A percentile compares a stretch with the other conserved stretches of the same genome.
These are phyloP conservation scores for Enteromius afrohamiltoni DNA, from an alignment of 2,797 vertebrate genomes.

Conservation along the genomic window DNA sequence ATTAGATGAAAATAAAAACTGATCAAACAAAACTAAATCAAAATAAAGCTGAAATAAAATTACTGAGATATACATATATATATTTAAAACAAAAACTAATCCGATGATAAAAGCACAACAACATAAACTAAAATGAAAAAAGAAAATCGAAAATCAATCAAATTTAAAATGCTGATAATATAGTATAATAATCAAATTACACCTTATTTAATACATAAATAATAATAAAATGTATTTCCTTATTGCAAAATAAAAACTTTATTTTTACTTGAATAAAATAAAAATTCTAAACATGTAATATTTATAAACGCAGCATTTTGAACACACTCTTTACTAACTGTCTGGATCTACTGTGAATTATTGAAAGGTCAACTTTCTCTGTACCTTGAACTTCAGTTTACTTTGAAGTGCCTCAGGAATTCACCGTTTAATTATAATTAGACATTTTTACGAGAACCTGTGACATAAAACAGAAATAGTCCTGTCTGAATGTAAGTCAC, in stretches of 20 bases:
- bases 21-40: background rate
- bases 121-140: background rate
- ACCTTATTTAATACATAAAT: background rate
- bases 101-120: background rate
- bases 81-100: background rate
- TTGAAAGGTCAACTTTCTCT: background rate
- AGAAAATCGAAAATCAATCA: no score
- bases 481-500: background rate
- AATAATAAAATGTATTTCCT: background rate
- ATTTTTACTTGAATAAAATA: background rate
- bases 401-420: background rate
- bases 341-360: background rate
- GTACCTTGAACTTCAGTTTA: constrained; percentile 3
- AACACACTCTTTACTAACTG: background rate
- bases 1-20: background rate
- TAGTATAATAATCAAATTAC: no score
- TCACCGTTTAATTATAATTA: background rate
- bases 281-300: background rate
- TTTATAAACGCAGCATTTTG: background rate
- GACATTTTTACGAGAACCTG: background rate
- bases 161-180: background rate
- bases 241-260: background rate
- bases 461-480: background rate
- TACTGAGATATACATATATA: no score
- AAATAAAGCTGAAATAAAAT: no score